Percentiles rank a stretch among this genome's conserved stretches.
phyloP scores from a whole-genome alignment of 2,113 vertebrate genomes.

The Pelecanoides urinatrix region DNA sequence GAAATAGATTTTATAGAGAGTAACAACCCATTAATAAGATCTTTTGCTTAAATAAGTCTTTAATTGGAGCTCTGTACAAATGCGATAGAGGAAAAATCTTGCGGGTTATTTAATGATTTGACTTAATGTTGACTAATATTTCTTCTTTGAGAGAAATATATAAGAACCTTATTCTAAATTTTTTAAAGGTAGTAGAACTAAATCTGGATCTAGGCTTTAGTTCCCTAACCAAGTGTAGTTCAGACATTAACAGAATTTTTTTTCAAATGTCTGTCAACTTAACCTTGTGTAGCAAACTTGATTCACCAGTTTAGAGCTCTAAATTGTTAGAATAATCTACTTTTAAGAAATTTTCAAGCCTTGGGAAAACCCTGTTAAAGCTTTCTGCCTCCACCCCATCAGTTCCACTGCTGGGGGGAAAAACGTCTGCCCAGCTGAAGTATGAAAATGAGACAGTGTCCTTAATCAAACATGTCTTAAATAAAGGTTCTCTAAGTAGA shows the following conservation, averaged over 20 bases:
- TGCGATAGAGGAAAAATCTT: not conserved
- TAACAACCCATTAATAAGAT: slow-evolving; percentile 32
- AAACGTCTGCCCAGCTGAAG: not conserved
- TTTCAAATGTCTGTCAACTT: not conserved
- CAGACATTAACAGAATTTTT: not conserved
- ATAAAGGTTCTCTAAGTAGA: not conserved
- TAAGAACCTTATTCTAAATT: not conserved
- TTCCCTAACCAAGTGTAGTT: not conserved
- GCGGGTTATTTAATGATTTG: not conserved
- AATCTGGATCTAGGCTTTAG: not conserved
- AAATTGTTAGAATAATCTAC: not conserved
- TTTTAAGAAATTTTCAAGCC: not conserved
- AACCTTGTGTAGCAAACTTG: not conserved
- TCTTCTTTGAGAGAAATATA: not conserved
- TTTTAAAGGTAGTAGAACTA: not conserved
- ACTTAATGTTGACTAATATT: not conserved
- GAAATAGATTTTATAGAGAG: slow-evolving; percentile 40
- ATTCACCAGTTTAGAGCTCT: not conserved
- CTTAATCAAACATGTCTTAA: not conserved
- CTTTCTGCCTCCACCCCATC: not conserved
- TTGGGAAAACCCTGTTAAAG: not conserved
- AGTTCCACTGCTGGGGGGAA: not conserved
- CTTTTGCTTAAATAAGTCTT: slow-evolving; percentile 37
- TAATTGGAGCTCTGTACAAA: not conserved
- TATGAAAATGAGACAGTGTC: not conserved